Percentiles rank a stretch among this genome's conserved stretches.
Evolutionary conservation across 2,113 vertebrate genomes (phyloP).

Genomic region (Fukomys damarensis): DNA sequence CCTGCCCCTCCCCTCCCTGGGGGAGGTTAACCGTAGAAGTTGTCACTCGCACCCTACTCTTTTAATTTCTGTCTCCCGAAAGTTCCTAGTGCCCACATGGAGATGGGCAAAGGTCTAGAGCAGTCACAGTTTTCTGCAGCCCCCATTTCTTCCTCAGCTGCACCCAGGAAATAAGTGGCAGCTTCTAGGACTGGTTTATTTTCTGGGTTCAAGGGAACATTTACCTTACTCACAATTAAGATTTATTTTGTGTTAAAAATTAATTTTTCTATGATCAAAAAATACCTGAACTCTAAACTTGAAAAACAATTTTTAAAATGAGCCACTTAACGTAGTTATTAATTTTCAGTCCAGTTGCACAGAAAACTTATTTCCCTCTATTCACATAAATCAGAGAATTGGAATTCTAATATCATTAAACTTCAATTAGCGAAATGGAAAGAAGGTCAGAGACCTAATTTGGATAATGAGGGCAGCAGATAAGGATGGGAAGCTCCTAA

Average conservation of each 20-base stretch:
- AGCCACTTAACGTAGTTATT: background rate
- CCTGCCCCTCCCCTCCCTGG: fast-evolving
- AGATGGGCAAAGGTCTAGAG: background rate
- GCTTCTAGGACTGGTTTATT: background rate
- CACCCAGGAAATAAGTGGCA: background rate
- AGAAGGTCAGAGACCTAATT: slow-evolving; percentile 75
- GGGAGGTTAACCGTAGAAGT: no score
- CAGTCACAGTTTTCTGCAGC: background rate
- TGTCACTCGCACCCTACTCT: fast-evolving
- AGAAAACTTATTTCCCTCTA: background rate
- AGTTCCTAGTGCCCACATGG: fast-evolving
- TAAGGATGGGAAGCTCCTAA: slow-evolving; percentile 59
- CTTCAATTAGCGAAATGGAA: slow-evolving; percentile 73
- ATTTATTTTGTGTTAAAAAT: background rate
- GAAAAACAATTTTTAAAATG: background rate
- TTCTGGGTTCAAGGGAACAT: background rate
- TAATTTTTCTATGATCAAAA: background rate
- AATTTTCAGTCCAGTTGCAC: background rate
- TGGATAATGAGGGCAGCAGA: slow-evolving; percentile 75
- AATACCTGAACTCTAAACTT: background rate
- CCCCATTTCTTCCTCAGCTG: background rate
- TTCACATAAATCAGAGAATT: slow-evolving; percentile 66
- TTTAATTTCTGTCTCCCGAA: background rate
- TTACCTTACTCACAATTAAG: background rate
- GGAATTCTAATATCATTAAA: slow-evolving; percentile 61